A percentile compares a stretch with the other conserved stretches of the same genome.
phyloP scores from a whole-genome alignment of 2,888 invertebrate genomes.

The Cheilosia scutellata region DNA sequence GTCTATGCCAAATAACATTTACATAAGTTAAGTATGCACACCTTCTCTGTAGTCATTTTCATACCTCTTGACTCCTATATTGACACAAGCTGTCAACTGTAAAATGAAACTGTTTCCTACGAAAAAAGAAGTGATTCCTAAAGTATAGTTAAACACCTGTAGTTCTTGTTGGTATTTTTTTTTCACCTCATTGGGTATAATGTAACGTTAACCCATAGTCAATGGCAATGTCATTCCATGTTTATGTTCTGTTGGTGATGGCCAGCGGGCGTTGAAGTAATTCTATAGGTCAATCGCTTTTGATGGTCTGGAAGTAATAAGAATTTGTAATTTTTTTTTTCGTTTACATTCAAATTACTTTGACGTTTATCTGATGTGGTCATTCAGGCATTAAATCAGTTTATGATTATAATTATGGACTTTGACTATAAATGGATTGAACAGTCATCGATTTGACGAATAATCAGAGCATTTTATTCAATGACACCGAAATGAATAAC shows the following conservation, averaged over 20 bases:
- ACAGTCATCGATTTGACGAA: slow-evolving; percentile 13
- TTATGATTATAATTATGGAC: not conserved
- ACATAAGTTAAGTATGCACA: slow-evolving; percentile 18
- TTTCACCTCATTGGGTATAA: slow-evolving; percentile 38
- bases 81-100: slow-evolving; percentile 49
- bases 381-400: slow-evolving; percentile 15
- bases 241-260: not conserved
- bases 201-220: slow-evolving; percentile 11
- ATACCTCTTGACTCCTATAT: slow-evolving; percentile 38
- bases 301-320: slow-evolving; percentile 4
- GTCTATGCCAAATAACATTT: slow-evolving; percentile 20
- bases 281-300: slow-evolving; percentile 8
- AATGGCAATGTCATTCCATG: slow-evolving; percentile 11
- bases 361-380: slow-evolving; percentile 2
- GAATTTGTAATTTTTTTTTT: not conserved
- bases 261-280: slow-evolving; percentile 1
- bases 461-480: not conserved
- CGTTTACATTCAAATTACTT: slow-evolving; percentile 8
- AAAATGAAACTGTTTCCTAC: slow-evolving; percentile 19
- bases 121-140: slow-evolving; percentile 6
- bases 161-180: not conserved
- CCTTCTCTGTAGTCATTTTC: slow-evolving; percentile 5
- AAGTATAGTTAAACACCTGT: slow-evolving; percentile 1
- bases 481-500: not conserved
- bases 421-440: not conserved